Evolutionary conservation across 2,113 vertebrate species (phyloP), one percentile per base, ranked within the genome.

Genomic region (Dasypus novemcinctus): DNA sequence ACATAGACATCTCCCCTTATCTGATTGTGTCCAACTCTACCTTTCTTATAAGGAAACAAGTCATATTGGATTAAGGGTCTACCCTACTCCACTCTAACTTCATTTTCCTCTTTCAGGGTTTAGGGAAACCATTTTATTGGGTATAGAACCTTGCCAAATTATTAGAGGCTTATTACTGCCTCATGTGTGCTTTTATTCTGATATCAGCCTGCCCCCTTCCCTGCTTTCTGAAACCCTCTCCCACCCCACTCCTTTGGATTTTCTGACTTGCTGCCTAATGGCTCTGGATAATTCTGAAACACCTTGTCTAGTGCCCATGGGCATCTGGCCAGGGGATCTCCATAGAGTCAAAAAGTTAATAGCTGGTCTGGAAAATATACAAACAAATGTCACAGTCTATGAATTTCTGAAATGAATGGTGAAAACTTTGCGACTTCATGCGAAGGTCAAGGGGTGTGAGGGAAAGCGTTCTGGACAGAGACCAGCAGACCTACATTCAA

Each of bases 321-420:
- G 74, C 21, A 52, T 57, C 68, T 71, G 38, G 68, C 33, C 33
- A 36, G 59, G 31, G 27, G 69, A 15, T 41, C 76, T 87, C 69
- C 49, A 87, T 72, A 27, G 54, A 68, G 66, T 21, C 38, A 17
- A 33, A 49, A 81, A 61, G 68, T 75, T 61, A 91, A n/a, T 13
- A 82, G 86, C 63, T 89, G 54, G 61, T 72, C 89, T 87, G 57
- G 66, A 79, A 97, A 91, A 72, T 14, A 69, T 5, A 89, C 52
- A 68, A 82, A 71, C 61, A 72, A 59, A 36, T 21, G 46, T 63
- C 87, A 54, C 10, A 31, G 38, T 78, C 33, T 91, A 31, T 21
- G 25, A 49, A 64, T 66, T 80, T 88, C 72, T 80, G 25, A 80
- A 88, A 54, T 7, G 61, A 68, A 76, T 15, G 33, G 46, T 3